Percentiles rank a stretch among this genome's conserved stretches.
phyloP scores from a whole-genome alignment of 2,888 invertebrate species.

The Eudiplozoon nipponicum region DNA sequence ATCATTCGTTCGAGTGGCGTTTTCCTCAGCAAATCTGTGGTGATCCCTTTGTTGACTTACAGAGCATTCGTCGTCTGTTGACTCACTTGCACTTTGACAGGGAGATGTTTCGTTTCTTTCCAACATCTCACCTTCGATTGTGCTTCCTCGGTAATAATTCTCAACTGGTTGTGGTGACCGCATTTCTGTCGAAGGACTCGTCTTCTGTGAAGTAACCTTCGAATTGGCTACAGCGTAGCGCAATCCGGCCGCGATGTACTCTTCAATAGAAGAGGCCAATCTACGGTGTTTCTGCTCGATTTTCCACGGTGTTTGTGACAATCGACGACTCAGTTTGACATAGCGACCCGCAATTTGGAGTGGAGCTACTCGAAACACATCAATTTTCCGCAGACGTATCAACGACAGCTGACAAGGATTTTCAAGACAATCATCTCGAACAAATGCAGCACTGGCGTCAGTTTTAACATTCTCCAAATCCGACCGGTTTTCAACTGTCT shows the following conservation, averaged over 20 bases:
- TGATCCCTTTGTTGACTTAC: too few relatives aligned
- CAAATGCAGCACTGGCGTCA: not conserved
- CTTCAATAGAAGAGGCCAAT: slow-evolving; percentile 58
- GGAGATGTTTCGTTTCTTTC: too few relatives aligned
- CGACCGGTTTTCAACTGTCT: too few relatives aligned
- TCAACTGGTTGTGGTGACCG: not conserved
- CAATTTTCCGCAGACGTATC: too few relatives aligned
- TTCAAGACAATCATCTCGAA: not conserved
- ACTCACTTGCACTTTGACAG: too few relatives aligned
- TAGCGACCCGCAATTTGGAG: slow-evolving; percentile 35
- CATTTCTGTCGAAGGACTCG: slow-evolving; percentile 22
- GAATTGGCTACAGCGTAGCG: slow-evolving; percentile 38
- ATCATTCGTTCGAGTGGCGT: not conserved
- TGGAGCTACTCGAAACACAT: too few relatives aligned
- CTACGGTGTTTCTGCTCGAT: slow-evolving; percentile 44
- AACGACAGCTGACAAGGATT: not conserved
- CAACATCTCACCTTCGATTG: not conserved
- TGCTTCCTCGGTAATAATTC: not conserved
- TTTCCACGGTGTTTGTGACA: slow-evolving; percentile 79
- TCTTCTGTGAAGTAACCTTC: slow-evolving; percentile 33
- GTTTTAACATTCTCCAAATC: too few relatives aligned
- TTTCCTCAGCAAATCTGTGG: not conserved
- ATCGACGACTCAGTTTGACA: slow-evolving; percentile 44
- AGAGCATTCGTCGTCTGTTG: too few relatives aligned
- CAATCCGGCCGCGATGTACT: slow-evolving; percentile 34